Base-by-base conservation (phyloP, 1,140 invertebrate genomes). In the Battus philenor region DNA sequence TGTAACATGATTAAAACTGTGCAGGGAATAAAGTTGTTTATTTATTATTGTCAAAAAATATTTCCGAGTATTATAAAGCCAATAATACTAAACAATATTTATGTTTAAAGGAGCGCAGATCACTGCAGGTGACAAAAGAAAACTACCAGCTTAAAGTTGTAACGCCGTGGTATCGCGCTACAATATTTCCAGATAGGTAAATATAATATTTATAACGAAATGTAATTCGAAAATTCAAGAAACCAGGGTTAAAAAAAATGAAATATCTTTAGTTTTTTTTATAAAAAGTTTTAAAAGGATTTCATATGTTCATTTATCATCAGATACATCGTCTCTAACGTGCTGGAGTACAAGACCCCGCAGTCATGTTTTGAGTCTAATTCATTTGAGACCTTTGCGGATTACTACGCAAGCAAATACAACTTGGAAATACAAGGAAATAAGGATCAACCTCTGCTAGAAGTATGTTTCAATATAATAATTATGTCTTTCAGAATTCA, bases 331-430 rank as follows among this genome's bases (percentile, higher is more conserved):
- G 96, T 98, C 0, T 95, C 94, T 1, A 88, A 93, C 68, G 91
- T 97, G n/a, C 92, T 91, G 27, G 79, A 90, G 1, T 90, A 96
- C 57, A 83, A 95, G 36, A 94, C 87, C n/a, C 94, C 97, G 0
- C 32, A 86, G 7, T 95, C 93, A 20, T 59, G 81, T 10, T 99
- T 99, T 85, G 95, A 96, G 0, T 91, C 92, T 7, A 79, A 90
- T n/a, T 65, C 91, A 0, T 96, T 90, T 64, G 72, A 82, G 8
- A 92, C 91, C 0, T 99, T 95, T 69, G 87, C 88, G 5, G 87
- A 94, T 13, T 99, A 99, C 67, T 99, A 94, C 68, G 69, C 86
- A 1, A 85, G 87, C 8, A 97, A 96, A 69, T 97, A 98, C 77
- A 79, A 90, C 7, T 70, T 93, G 1, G 65, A 70, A 1, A 91